These are phyloP conservation scores for Mormyrus proboscirostris DNA, from an alignment of 2,797 vertebrate genomes.

Conservation along the genomic window DNA sequence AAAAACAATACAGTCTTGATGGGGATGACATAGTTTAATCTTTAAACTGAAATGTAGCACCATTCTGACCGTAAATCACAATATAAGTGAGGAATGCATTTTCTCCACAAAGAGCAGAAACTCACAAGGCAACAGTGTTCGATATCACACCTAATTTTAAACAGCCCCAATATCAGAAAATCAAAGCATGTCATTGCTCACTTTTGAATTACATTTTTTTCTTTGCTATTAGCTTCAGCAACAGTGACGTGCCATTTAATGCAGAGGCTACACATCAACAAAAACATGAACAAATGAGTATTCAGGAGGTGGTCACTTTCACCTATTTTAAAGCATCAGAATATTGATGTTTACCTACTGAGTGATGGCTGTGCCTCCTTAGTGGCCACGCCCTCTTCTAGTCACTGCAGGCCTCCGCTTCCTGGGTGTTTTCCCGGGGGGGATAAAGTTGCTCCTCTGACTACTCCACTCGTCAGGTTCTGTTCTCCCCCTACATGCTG, in stretches of 20 bases:
- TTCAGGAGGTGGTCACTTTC: not conserved
- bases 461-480: not conserved
- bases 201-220: not conserved
- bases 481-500: not conserved
- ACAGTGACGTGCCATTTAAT: not conserved
- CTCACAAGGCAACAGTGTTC: not conserved
- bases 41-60: not conserved
- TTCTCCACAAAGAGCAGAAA: not conserved
- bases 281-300: not conserved
- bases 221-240: not conserved
- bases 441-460: not conserved
- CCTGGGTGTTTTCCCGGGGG: not conserved
- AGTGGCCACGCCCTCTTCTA: constrained; percentile 77
- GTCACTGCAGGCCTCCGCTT: constrained; percentile 28
- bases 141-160: not conserved
- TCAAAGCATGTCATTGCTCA: not conserved
- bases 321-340: not conserved
- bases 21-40: not conserved
- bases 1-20: not conserved
- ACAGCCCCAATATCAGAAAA: not conserved
- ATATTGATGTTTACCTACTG: constrained; percentile 13
- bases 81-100: not conserved
- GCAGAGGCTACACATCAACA: not conserved
- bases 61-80: not conserved
- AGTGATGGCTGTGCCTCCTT: not conserved